These are phyloP conservation scores for Sphaeridia pumilis DNA, from an alignment of 2,888 invertebrate genomes.

Conservation along the genomic window DNA sequence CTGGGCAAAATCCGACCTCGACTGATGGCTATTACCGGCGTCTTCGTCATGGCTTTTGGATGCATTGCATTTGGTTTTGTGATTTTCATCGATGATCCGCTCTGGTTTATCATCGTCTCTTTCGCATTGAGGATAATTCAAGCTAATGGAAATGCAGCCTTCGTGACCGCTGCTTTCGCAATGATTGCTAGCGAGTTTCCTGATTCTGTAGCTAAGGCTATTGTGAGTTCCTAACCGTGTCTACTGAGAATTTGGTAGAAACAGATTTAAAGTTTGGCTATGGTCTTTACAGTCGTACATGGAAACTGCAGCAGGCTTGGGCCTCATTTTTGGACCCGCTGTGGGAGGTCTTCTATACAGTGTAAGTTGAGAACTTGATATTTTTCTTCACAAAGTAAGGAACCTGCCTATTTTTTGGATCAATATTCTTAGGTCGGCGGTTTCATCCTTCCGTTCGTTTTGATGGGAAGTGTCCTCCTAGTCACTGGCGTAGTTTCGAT, in stretches of 20 bases:
- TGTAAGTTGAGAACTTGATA: slow-evolving; percentile 30
- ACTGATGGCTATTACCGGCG: slow-evolving; percentile 66
- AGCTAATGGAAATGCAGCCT: slow-evolving; percentile 75
- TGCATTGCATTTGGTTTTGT: slow-evolving; percentile 60
- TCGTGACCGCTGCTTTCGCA: slow-evolving; percentile 43
- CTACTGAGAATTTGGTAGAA: background rate
- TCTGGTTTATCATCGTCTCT: slow-evolving; percentile 62
- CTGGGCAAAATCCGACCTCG: slow-evolving; percentile 68
- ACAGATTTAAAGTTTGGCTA: too few species aligned
- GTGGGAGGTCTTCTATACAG: slow-evolving; percentile 39
- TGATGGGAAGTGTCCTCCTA: slow-evolving; percentile 40
- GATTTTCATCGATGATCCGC: slow-evolving; percentile 32
- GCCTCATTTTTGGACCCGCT: slow-evolving; percentile 41
- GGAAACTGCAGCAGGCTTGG: slow-evolving; percentile 40
- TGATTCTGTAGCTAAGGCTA: slow-evolving; percentile 43
- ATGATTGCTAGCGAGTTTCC: slow-evolving; percentile 44
- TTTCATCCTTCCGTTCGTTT: slow-evolving; percentile 41
- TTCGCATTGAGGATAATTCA: slow-evolving; percentile 68
- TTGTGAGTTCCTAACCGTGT: slow-evolving; percentile 39
- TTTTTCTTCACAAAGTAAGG: background rate
- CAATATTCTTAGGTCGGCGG: slow-evolving; percentile 38
- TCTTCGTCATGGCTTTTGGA: slow-evolving; percentile 68
- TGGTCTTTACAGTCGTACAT: slow-evolving; percentile 38
- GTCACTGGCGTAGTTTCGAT: slow-evolving; percentile 38
- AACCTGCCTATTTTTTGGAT: background rate